Evolutionary conservation across 2,888 invertebrate genomes (phyloP), one percentile per base, ranked within the genome.

Genomic region (Lamellibrachia columna): DNA sequence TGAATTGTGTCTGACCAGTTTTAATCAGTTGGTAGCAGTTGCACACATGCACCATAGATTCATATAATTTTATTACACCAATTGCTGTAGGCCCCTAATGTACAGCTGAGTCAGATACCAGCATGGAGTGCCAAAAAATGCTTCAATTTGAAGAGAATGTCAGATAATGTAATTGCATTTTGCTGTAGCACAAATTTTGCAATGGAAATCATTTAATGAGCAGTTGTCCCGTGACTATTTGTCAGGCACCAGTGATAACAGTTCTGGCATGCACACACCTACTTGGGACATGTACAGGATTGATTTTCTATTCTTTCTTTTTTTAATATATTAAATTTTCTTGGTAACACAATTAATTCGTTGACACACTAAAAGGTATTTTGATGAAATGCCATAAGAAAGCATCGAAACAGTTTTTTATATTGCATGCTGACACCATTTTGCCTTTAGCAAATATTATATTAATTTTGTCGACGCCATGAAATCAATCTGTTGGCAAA

Each of bases 301-400:
- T 75, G 75, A 75, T 75, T 75, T 75, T 22, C 75, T 75, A 40
- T 40, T 40, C 40, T 1, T 40, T 2, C 15, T n/a, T 22, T n/a
- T 75, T 6, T 22, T 6, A 55, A 55, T 11, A 22, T 22, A 75
- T 75, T 75, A 75, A 6, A 75, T 75, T 75, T 75, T 75, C 22
- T 75, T 75, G 3, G n/a, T 75, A 22, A 40, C 40, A 40, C 40
- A 22, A 75, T 75, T 75, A n/a, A 75, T 75, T 75, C 75, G 15
- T 75, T 75, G 75, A 75, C 75, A 75, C n/a, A n/a, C 75, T 75
- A 75, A 75, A 75, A 75, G 75, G 75, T 75, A 75, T 75, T 15
- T 75, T 75, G 15, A 75, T 75, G 75, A 22, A 15, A 75, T 75
- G 75, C 22, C 75, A 75, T 75, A 75, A 75, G n/a, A 22, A 75